phyloP scores from a whole-genome alignment of 2,797 vertebrate genomes.

The Megaceryle alcyon region DNA sequence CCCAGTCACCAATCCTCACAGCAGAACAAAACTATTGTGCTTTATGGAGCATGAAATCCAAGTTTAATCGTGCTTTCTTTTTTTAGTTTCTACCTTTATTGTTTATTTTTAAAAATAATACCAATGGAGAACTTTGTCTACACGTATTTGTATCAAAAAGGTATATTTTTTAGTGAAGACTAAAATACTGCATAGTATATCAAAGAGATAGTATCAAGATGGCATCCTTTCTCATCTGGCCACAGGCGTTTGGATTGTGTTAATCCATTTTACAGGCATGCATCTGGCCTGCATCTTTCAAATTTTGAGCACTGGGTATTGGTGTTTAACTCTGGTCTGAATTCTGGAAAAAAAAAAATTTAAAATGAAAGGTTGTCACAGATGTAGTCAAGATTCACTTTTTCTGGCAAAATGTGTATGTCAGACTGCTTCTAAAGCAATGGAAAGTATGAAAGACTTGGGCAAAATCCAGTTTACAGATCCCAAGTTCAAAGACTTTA shows the following conservation, averaged over 20 bases:
- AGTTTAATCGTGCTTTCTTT: not conserved
- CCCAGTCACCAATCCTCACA: not conserved
- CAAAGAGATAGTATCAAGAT: not conserved
- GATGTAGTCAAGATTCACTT: not conserved
- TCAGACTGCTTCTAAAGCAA: not conserved
- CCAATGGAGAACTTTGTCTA: not conserved
- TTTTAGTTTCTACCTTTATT: not conserved
- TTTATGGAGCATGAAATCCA: not conserved
- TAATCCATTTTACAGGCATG: not conserved
- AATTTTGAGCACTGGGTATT: not conserved
- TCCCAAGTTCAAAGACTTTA: not conserved
- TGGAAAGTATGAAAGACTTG: not conserved
- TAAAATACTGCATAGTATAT: not conserved
- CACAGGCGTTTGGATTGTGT: not conserved
- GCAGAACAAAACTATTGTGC: not conserved
- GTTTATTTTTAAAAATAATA: not conserved
- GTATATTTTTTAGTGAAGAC: not conserved
- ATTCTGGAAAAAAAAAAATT: not conserved
- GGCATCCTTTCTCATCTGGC: not conserved
- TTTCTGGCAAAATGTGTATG: not conserved
- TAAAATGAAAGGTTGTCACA: not conserved
- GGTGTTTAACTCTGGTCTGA: not conserved
- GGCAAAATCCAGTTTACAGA: not conserved
- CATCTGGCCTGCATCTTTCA: not conserved
- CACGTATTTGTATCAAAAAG: fast-evolving